A percentile compares a stretch with the other conserved stretches of the same genome.
These are phyloP conservation scores for Stramonita haemastoma DNA, from an alignment of 2,888 invertebrate species.

Conservation along the genomic window DNA sequence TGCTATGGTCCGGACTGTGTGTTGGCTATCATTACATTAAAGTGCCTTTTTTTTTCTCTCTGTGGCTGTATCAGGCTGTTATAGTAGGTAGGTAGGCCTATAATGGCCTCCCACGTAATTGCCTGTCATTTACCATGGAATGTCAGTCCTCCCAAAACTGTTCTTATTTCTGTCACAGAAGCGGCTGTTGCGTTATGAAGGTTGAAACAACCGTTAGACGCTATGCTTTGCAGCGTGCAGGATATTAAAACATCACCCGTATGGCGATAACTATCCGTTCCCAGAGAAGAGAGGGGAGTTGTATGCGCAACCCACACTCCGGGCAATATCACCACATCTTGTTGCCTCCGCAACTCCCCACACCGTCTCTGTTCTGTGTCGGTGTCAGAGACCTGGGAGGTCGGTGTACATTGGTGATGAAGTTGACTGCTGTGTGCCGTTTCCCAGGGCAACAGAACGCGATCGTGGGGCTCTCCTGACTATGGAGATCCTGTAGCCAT, in stretches of 20 bases:
- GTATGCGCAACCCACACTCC: background rate
- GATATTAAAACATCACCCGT: no score
- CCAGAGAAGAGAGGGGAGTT: background rate
- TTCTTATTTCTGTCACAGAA: background rate
- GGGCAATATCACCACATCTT: background rate
- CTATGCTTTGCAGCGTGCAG: no score
- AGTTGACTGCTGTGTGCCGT: conserved; percentile 22
- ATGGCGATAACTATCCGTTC: background rate
- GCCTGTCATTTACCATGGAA: background rate
- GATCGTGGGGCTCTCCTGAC: background rate
- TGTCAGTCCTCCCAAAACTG: background rate
- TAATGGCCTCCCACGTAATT: conserved; percentile 4
- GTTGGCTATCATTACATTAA: no score
- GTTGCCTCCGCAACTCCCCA: background rate
- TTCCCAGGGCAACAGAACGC: background rate
- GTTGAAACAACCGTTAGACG: no score
- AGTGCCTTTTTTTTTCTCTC: no score
- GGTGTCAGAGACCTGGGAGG: background rate
- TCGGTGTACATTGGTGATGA: background rate
- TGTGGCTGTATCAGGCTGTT: background rate
- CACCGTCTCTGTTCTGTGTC: background rate
- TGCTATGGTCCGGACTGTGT: no score
- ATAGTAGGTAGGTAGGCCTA: background rate
- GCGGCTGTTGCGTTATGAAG: background rate
- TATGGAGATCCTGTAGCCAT: background rate